Conservation (phyloP, 2,113 vertebrate genomes). For the Malurus cyaneus region DNA sequence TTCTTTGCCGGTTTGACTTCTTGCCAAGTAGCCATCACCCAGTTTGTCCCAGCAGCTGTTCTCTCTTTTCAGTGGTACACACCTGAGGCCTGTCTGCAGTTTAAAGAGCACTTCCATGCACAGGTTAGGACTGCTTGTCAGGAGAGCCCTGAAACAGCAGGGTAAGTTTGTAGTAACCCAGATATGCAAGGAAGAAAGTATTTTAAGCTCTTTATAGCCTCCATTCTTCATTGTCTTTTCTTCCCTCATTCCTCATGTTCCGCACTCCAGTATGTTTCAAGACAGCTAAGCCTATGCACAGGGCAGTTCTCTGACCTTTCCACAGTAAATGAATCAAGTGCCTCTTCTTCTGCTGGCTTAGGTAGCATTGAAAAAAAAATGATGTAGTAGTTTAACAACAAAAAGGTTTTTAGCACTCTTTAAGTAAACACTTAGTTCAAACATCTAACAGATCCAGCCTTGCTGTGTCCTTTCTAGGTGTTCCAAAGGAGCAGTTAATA, state of each 20-base stretch:
- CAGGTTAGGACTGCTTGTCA: conserved; percentile 75
- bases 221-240: neutral
- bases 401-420: neutral
- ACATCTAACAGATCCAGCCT: neutral
- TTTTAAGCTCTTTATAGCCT: neutral
- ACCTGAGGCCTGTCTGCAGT: conserved; percentile 81
- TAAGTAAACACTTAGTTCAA: neutral
- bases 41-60: neutral
- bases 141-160: conserved; percentile 62
- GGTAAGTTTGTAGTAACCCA: conserved; percentile 70
- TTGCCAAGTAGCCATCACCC: neutral
- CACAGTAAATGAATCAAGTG: neutral
- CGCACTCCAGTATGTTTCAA: neutral
- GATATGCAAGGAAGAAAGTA: neutral
- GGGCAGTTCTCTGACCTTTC: neutral
- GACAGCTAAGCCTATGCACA: accelerated
- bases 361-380: neutral
- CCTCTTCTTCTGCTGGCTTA: neutral
- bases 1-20: neutral
- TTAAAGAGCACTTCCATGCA: conserved; percentile 80
- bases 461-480: neutral
- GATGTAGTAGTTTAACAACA: neutral
- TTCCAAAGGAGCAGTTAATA: neutral
- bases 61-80: conserved; percentile 81
- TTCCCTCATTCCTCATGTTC: neutral